A percentile compares a stretch with the other conserved stretches of the same genome.
Evolutionary conservation across 2,113 vertebrate genomes (phyloP).

Genomic region (Pipa parva): DNA sequence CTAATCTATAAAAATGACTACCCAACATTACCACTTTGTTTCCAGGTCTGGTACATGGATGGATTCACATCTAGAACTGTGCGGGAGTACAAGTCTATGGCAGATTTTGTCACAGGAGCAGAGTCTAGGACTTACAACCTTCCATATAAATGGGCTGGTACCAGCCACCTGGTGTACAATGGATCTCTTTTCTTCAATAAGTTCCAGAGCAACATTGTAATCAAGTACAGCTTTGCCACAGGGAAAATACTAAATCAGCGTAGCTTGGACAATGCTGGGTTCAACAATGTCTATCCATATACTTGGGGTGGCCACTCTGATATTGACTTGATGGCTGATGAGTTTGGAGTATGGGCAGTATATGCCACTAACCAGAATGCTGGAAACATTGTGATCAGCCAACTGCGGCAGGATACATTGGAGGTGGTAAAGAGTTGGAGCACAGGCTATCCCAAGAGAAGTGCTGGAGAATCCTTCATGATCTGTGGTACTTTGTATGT

Average conservation of each 20-base stretch:
- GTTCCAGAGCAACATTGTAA: conserved; percentile 96
- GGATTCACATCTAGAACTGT: conserved; percentile 97
- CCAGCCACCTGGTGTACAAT: conserved; percentile 95
- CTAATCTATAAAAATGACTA: not conserved
- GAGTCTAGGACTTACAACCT: conserved; percentile 95
- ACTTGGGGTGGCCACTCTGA: conserved; percentile 97
- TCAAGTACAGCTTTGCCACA: conserved; percentile 91
- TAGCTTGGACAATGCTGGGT: conserved; percentile 90
- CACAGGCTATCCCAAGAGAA: conserved; percentile 95
- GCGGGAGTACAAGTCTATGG: conserved; percentile 87
- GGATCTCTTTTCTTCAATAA: conserved; percentile 98
- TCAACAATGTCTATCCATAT: conserved; percentile 96
- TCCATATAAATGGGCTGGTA: conserved; percentile 97
- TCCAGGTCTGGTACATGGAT: conserved; percentile 97
- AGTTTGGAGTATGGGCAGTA: conserved; percentile 92
- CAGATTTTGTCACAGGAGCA: conserved; percentile 84
- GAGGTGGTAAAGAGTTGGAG: conserved; percentile 91
- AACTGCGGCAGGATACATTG: conserved; percentile 84
- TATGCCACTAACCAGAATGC: conserved; percentile 98
- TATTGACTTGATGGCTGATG: conserved; percentile 96
- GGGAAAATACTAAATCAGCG: conserved; percentile 86
- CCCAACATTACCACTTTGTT: conserved; percentile 20
- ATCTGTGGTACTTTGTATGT: conserved; percentile 96
- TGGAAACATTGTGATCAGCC: conserved; percentile 93
- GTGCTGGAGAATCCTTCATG: conserved; percentile 96